These are phyloP conservation scores for Craniophora ligustri DNA, from an alignment of 2,888 invertebrate species.

Conservation along the genomic window DNA sequence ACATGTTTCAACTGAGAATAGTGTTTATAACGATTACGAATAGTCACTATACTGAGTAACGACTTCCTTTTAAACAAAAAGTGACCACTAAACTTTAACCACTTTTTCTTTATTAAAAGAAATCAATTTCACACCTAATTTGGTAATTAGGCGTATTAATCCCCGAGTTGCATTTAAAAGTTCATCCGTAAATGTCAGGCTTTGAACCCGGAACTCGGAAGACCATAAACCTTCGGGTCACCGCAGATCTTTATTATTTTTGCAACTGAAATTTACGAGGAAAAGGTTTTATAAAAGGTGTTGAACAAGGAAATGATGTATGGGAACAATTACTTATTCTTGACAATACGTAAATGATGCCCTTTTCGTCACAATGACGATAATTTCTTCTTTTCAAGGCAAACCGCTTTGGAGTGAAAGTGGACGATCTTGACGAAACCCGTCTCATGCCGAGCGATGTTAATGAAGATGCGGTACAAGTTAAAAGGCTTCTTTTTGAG, in stretches of 20 bases:
- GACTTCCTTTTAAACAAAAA: not conserved
- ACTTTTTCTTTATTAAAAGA: too few species aligned
- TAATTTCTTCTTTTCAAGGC: constrained; percentile 40
- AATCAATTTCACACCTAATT: too few species aligned
- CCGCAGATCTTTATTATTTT: not conserved
- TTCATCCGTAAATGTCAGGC: not conserved
- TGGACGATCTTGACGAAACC: constrained; percentile 39
- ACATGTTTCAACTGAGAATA: too few species aligned
- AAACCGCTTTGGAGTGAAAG: constrained; percentile 45
- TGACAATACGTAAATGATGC: constrained; percentile 28
- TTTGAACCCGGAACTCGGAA: not conserved
- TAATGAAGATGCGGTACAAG: constrained; percentile 12
- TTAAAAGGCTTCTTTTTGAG: constrained; percentile 19
- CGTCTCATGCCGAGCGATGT: constrained; percentile 11
- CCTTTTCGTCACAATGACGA: constrained; percentile 34
- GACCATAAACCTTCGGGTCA: not conserved
- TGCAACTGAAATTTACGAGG: constrained; percentile 3
- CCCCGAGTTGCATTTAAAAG: too few species aligned
- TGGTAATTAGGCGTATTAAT: too few species aligned
- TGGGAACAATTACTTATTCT: constrained; percentile 24
- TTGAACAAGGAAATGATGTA: constrained; percentile 27
- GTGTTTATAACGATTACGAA: too few species aligned
- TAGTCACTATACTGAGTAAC: not conserved
- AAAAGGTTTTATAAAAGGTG: constrained; percentile 6
- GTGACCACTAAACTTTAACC: not conserved